These are phyloP conservation scores for Mormyrus proboscirostris DNA, from an alignment of 2,797 vertebrate species.

Conservation along the genomic window DNA sequence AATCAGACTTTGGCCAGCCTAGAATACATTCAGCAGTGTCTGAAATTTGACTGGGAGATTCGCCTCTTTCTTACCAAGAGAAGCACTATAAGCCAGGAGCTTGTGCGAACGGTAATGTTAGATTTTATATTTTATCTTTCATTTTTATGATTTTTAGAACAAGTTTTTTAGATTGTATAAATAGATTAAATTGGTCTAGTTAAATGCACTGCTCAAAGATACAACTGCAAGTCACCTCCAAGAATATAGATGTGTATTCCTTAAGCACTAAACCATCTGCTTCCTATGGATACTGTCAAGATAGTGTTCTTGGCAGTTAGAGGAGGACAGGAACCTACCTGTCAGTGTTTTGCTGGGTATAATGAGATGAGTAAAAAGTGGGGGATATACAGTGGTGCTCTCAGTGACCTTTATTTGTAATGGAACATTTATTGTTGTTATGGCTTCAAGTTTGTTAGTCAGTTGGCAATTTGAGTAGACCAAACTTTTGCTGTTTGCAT, in stretches of 20 bases:
- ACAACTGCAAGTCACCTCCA: neutral
- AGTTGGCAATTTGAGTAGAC: neutral
- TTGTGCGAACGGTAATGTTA: conserved; percentile 67
- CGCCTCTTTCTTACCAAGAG: conserved; percentile 73
- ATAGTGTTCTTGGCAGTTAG: neutral
- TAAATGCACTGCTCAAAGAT: neutral
- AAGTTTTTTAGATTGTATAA: neutral
- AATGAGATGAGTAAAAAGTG: neutral
- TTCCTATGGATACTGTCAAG: neutral
- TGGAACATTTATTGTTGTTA: neutral
- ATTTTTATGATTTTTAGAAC: neutral
- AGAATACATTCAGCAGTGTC: conserved; percentile 83
- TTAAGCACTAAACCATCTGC: neutral
- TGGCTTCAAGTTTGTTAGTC: neutral
- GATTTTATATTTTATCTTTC: neutral
- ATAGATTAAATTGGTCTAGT: neutral
- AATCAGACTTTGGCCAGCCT: conserved; percentile 77
- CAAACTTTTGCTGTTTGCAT: neutral
- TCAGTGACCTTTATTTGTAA: neutral
- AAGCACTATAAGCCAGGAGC: conserved; percentile 59
- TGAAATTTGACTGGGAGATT: conserved; percentile 82
- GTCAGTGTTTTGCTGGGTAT: neutral
- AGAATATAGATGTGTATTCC: neutral
- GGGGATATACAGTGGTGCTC: neutral
- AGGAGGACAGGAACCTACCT: neutral